These are phyloP conservation scores for Tipula vernalis DNA, from an alignment of 2,888 invertebrate species.

Conservation along the genomic window DNA sequence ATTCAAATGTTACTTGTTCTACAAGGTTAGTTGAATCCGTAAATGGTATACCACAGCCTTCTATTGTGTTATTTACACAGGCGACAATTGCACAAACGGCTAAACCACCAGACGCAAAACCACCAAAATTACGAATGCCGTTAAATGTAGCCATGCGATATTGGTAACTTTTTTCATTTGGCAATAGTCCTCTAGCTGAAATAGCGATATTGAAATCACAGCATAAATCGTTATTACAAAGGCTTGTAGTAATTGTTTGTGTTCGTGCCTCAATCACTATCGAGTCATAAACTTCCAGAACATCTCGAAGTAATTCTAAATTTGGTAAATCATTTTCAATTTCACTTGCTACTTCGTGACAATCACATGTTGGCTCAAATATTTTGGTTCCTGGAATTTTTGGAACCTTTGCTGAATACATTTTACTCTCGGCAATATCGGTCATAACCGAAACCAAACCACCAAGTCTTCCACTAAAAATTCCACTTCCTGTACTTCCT, in stretches of 20 bases:
- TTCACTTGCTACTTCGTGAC: background rate
- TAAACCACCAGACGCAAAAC: constrained; percentile 27
- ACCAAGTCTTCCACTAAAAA: constrained; percentile 37
- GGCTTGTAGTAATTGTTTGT: background rate
- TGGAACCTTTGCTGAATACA: constrained; percentile 12
- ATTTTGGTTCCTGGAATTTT: background rate
- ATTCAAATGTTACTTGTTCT: background rate
- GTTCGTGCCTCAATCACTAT: background rate
- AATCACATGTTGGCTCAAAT: background rate
- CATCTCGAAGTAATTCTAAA: background rate
- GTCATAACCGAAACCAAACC: constrained; percentile 25
- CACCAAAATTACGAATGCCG: constrained; percentile 28
- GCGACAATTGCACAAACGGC: constrained; percentile 33
- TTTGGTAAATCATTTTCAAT: background rate
- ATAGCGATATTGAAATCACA: constrained; percentile 4
- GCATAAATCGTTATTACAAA: constrained; percentile 5
- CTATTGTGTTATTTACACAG: constrained; percentile 25
- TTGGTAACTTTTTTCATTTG: constrained; percentile 19
- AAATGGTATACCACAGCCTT: constrained; percentile 31
- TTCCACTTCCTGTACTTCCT: constrained; percentile 48
- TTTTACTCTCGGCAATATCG: background rate
- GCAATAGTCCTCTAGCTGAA: background rate
- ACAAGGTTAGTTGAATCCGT: background rate
- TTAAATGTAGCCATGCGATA: constrained; percentile 30
- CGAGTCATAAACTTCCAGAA: background rate